A percentile compares a stretch with the other conserved stretches of the same genome.
Conservation (phyloP, 1,140 invertebrate genomes). For the Trachymyrmex cornetzi region DNA sequence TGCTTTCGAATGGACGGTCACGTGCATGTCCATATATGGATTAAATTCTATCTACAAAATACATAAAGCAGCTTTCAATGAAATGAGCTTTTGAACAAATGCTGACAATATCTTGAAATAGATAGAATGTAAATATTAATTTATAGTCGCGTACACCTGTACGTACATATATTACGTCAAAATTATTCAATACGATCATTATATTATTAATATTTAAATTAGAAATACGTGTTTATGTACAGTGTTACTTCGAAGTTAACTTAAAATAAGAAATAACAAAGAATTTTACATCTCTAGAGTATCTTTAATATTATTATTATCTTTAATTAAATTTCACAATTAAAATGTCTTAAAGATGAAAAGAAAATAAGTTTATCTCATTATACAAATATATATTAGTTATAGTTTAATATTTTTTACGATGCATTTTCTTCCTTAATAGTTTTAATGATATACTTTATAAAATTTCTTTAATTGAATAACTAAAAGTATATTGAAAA, state of each 20-base stretch:
- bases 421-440: neutral
- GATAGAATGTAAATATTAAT: conserved; percentile 25
- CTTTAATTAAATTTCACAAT: neutral
- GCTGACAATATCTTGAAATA: neutral
- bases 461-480: neutral
- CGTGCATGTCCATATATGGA: neutral
- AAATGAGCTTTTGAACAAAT: conserved; percentile 18
- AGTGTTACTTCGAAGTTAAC: neutral
- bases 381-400: neutral
- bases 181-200: neutral
- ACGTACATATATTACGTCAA: neutral
- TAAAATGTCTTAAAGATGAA: neutral
- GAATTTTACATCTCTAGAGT: neutral
- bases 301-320: neutral
- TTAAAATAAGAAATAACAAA: neutral
- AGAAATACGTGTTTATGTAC: too few relatives aligned
- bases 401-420: neutral
- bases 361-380: neutral
- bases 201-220: neutral
- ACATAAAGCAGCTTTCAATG: conserved; percentile 34
- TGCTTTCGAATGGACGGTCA: conserved; percentile 16
- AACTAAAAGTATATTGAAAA: neutral
- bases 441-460: neutral
- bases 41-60: conserved; percentile 38
- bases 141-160: neutral